These are phyloP conservation scores for Platygyra sinensis DNA, from an alignment of 64 coral and sea anemone genomes.

Conservation along the genomic window DNA sequence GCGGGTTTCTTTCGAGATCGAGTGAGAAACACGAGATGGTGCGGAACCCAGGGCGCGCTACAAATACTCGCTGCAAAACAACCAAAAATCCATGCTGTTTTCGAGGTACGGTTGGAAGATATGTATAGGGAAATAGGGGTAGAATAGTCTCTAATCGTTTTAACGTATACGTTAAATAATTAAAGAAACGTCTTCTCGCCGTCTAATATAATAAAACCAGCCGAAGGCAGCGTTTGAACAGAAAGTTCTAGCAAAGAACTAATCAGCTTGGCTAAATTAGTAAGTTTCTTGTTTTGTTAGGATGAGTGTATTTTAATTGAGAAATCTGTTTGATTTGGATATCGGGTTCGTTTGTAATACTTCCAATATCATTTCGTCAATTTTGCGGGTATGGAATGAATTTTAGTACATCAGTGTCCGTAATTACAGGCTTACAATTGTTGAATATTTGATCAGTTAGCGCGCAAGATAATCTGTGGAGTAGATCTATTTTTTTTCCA, in stretches of 20 bases:
- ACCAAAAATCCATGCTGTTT: background rate
- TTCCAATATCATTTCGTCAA: background rate
- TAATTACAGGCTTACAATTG: background rate
- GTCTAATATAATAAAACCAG: background rate
- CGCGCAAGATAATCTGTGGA: no score
- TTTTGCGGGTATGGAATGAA: background rate
- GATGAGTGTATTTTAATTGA: background rate
- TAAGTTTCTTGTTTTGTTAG: background rate
- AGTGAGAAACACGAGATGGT: background rate
- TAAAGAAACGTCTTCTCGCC: background rate
- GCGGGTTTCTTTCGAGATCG: background rate
- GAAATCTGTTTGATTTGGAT: background rate
- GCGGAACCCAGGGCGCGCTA: background rate
- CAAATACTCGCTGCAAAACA: background rate
- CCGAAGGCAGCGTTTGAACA: background rate
- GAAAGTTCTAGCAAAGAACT: slow-evolving; percentile 15
- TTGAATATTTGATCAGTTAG: background rate
- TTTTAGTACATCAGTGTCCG: background rate
- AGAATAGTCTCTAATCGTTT: background rate
- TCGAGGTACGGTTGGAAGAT: background rate
- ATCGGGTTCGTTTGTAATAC: background rate
- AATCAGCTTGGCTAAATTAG: background rate
- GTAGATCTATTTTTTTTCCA: no score
- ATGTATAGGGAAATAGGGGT: background rate
- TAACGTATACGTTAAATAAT: background rate